Evolutionary conservation across 2,888 invertebrate species (phyloP).

Genomic region (Bellardia bayeri): DNA sequence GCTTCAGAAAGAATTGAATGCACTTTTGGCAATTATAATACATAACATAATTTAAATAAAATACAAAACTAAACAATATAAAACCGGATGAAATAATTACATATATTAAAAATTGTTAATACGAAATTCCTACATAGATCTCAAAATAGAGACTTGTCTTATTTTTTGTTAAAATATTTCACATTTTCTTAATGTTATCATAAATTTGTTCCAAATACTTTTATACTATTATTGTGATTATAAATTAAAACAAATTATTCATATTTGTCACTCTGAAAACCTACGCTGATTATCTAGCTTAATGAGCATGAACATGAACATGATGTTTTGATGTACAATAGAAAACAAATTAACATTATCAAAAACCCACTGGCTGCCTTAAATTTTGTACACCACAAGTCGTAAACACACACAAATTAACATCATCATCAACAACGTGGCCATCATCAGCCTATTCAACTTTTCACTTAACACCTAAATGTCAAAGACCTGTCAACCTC

Average conservation of each 20-base stretch:
- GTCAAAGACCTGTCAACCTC: constrained; percentile 63
- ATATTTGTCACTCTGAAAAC: constrained; percentile 22
- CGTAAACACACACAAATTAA: constrained; percentile 35
- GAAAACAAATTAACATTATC: neutral
- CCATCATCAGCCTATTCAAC: constrained; percentile 58
- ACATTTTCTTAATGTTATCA: neutral
- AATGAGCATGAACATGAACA: constrained; percentile 23
- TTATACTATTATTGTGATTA: neutral
- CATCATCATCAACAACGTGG: constrained; percentile 1
- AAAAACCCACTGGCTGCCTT: constrained; percentile 39
- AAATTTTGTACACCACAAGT: constrained; percentile 29
- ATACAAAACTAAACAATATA: too few species aligned
- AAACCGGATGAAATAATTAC: too few species aligned
- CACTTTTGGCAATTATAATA: too few species aligned
- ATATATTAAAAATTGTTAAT: too few species aligned
- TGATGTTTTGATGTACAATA: constrained; percentile 7
- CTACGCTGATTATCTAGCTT: constrained; percentile 46
- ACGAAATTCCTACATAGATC: too few species aligned
- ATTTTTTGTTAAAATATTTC: neutral
- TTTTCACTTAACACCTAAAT: constrained; percentile 64
- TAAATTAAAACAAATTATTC: constrained; percentile 10
- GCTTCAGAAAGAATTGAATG: too few species aligned
- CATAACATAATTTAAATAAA: too few species aligned
- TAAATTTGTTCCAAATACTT: neutral
- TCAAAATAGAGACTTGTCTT: too few species aligned